Evolutionary conservation across 2,113 vertebrate species (phyloP).

Genomic region (Anoplopoma fimbria): DNA sequence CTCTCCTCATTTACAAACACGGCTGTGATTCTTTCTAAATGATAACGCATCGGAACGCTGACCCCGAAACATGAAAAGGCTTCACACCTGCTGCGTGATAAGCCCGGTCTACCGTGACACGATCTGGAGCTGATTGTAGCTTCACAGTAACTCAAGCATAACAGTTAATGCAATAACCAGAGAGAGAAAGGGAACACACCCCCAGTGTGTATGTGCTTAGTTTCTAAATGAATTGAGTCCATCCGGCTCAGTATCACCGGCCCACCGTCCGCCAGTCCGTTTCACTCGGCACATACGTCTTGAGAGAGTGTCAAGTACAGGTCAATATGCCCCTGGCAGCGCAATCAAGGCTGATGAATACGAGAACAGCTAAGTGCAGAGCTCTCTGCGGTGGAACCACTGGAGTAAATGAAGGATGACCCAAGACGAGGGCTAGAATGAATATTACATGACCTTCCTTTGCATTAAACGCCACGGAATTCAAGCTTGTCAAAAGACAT

Average conservation of each 20-base stretch:
- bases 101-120: constrained; percentile 40
- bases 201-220: constrained; percentile 42
- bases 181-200: constrained; percentile 24
- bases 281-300: constrained; percentile 65
- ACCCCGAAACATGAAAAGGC: constrained; percentile 52
- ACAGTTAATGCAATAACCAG: constrained; percentile 16
- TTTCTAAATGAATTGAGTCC: constrained; percentile 48
- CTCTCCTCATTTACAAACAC: constrained; percentile 23
- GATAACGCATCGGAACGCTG: constrained; percentile 55
- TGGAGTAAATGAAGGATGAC: constrained; percentile 37
- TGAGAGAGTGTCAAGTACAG: constrained; percentile 66
- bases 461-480: constrained; percentile 26
- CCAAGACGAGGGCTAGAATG: constrained; percentile 17
- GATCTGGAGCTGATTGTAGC: constrained; percentile 45
- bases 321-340: constrained; percentile 71
- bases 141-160: constrained; percentile 27
- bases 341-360: constrained; percentile 75
- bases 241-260: constrained; percentile 53
- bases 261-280: constrained; percentile 34
- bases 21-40: constrained; percentile 37
- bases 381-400: constrained; percentile 28
- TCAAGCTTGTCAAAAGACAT: neutral
- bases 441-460: constrained; percentile 44
- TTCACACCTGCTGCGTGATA: constrained; percentile 48
- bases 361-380: constrained; percentile 31